Conservation (phyloP, 2,888 invertebrate species). For the Molorchus minor region DNA sequence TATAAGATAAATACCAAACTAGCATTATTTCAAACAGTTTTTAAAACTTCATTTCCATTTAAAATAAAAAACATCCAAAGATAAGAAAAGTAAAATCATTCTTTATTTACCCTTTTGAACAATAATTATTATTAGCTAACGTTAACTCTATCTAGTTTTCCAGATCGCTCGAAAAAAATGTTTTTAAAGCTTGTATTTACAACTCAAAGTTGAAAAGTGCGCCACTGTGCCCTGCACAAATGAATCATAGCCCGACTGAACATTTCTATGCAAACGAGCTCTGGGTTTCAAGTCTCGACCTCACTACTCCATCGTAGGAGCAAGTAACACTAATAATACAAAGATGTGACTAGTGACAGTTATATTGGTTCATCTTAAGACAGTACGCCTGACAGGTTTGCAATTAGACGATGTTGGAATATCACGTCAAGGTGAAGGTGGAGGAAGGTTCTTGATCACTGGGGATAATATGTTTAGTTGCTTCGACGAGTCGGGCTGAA, state of each 20-base stretch:
- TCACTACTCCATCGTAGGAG: conserved; percentile 8
- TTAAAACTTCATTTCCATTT: no score
- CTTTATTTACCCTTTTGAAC: no score
- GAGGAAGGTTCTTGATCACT: conserved; percentile 49
- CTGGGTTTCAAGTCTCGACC: conserved; percentile 4
- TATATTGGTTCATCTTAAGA: conserved; percentile 54
- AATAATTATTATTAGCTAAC: no score
- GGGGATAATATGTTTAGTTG: conserved; percentile 21
- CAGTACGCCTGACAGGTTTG: conserved; percentile 52
- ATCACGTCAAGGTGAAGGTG: conserved; percentile 41
- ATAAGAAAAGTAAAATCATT: no score
- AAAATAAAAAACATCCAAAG: no score
- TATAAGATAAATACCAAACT: no score
- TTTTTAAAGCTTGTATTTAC: not conserved
- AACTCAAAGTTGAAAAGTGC: not conserved
- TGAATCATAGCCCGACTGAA: not conserved
- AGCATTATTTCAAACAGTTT: no score
- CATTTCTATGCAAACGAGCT: conserved; percentile 17
- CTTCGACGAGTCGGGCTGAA: not conserved
- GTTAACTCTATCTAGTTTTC: no score
- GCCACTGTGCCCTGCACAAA: not conserved
- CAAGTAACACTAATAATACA: conserved; percentile 46
- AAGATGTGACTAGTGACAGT: conserved; percentile 55
- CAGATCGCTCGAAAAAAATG: not conserved
- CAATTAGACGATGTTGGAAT: conserved; percentile 52